These are phyloP conservation scores for Gallirallus australis DNA, from an alignment of 2,797 vertebrate genomes.

Conservation along the genomic window DNA sequence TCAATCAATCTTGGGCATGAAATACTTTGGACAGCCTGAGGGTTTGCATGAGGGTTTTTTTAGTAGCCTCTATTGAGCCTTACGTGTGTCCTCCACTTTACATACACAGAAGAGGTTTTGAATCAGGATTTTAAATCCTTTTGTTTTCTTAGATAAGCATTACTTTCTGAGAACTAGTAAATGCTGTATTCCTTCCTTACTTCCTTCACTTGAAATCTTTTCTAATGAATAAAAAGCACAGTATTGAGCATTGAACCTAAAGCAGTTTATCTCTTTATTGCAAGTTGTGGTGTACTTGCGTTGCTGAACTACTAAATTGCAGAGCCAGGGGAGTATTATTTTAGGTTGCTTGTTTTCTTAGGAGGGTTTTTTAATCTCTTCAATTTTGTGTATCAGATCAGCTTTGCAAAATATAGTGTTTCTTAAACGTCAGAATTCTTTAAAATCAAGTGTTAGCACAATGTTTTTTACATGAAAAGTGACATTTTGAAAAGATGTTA, in stretches of 20 bases:
- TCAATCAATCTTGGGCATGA: neutral
- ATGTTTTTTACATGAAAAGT: neutral
- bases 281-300: neutral
- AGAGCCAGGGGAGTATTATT: rapidly evolving
- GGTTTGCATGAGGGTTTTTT: neutral
- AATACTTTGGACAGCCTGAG: neutral
- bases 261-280: neutral
- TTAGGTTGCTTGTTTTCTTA: neutral
- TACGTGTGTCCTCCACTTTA: neutral
- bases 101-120: neutral
- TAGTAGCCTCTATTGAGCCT: neutral
- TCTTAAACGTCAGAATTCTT: neutral
- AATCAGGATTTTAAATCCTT: neutral
- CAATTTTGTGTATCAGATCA: neutral
- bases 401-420: neutral
- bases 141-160: neutral
- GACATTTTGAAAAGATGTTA: neutral
- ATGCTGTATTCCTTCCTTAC: neutral
- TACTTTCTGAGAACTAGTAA: neutral
- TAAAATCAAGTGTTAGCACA: neutral
- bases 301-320: neutral
- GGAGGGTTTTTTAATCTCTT: neutral
- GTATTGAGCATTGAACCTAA: neutral
- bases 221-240: neutral
- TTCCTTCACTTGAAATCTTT: neutral